phyloP scores from a whole-genome alignment of 2,888 invertebrate genomes.

The Nymphalis polychloros region DNA sequence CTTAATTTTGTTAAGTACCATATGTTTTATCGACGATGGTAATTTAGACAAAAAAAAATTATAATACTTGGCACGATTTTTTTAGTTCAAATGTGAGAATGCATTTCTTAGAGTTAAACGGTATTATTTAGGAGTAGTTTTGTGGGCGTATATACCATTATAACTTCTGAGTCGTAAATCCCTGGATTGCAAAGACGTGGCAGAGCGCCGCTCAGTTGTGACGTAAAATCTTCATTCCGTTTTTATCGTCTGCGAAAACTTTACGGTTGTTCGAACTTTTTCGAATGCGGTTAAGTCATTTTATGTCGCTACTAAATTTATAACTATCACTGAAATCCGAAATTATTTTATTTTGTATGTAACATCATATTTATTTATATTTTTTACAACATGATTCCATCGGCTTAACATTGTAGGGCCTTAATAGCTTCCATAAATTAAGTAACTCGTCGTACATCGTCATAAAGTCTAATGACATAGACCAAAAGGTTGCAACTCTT shows the following conservation, averaged over 20 bases:
- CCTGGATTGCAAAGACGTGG: constrained; percentile 47
- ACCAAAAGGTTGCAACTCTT: constrained; percentile 62
- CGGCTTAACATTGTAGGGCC: constrained; percentile 6
- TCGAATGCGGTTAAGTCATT: not conserved
- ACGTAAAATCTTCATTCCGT: constrained; percentile 52
- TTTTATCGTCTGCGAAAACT: constrained; percentile 58
- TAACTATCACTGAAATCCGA: not conserved
- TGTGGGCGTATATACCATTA: constrained; percentile 51
- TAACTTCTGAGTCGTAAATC: constrained; percentile 57
- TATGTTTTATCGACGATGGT: constrained; percentile 23
- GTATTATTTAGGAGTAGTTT: constrained; percentile 46
- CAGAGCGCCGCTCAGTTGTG: constrained; percentile 48
- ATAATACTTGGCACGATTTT: constrained; percentile 20
- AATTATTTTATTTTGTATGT: not conserved
- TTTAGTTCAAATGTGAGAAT: constrained; percentile 38
- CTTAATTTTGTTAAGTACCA: constrained; percentile 37
- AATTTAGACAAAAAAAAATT: constrained; percentile 18
- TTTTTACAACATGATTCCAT: constrained; percentile 20
- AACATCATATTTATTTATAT: not conserved
- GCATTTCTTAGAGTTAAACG: constrained; percentile 44
- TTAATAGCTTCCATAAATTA: constrained; percentile 53
- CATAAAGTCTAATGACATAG: constrained; percentile 63
- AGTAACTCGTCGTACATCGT: constrained; percentile 46
- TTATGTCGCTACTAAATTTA: not conserved
- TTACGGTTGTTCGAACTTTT: constrained; percentile 41